Evolutionary conservation across 2,113 vertebrate genomes (phyloP).

Genomic region (Macquaria australasica): DNA sequence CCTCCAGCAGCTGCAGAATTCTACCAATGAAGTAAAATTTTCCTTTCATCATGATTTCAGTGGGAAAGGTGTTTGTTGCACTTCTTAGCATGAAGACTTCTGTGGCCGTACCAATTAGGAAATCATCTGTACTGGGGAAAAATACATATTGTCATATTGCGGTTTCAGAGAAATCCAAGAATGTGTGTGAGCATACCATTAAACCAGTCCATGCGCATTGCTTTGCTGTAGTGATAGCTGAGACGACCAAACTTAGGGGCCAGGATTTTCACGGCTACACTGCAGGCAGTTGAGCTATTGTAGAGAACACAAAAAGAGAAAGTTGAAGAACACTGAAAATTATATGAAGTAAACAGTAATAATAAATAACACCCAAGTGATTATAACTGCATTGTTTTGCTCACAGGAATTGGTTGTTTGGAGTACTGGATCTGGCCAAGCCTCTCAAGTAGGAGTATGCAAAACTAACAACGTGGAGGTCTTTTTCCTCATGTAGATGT

Average conservation of each 20-base stretch:
- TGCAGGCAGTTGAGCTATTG: constrained; percentile 87
- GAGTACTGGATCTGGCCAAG: constrained; percentile 82
- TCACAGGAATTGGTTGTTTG: constrained; percentile 86
- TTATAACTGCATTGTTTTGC: constrained; percentile 41
- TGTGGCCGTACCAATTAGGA: constrained; percentile 80
- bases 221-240: constrained; percentile 85
- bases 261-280: constrained; percentile 87
- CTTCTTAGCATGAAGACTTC: constrained; percentile 84
- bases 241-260: constrained; percentile 81
- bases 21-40: constrained; percentile 82
- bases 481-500: constrained; percentile 82
- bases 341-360: background rate
- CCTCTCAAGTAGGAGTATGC: constrained; percentile 85
- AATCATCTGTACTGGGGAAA: constrained; percentile 79
- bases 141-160: background rate
- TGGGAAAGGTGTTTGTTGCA: constrained; percentile 81
- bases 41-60: constrained; percentile 83
- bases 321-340: background rate
- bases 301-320: constrained; percentile 2
- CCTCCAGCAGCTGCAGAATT: constrained; percentile 86
- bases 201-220: constrained; percentile 76
- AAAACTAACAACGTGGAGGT: constrained; percentile 87
- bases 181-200: constrained; percentile 81
- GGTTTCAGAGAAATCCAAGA: background rate
- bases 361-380: background rate